phyloP scores from a whole-genome alignment of 2,797 vertebrate genomes.

The Hipposideros larvatus region DNA sequence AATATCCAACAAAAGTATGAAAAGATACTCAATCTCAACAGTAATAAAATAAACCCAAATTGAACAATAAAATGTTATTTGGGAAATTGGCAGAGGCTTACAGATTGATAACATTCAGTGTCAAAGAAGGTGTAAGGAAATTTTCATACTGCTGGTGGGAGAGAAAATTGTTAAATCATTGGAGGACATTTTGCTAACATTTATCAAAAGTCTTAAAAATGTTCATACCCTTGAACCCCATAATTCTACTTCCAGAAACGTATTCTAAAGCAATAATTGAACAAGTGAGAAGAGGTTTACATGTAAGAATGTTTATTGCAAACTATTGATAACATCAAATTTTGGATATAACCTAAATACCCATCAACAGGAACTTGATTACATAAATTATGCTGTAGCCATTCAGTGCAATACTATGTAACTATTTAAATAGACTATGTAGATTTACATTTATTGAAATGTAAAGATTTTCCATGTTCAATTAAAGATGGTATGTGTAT shows the following conservation, averaged over 20 bases:
- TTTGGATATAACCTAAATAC: slow-evolving; percentile 23
- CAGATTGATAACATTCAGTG: slow-evolving; percentile 1
- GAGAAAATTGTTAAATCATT: slow-evolving; percentile 14
- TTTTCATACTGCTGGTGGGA: not conserved
- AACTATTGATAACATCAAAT: slow-evolving; percentile 24
- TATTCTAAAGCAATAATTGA: slow-evolving; percentile 36
- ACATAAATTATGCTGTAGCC: not conserved
- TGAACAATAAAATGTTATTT: slow-evolving; percentile 24
- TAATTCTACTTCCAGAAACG: not conserved
- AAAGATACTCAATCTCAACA: not conserved
- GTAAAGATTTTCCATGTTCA: not conserved
- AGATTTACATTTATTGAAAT: not conserved
- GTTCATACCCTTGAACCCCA: not conserved
- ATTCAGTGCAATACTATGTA: slow-evolving; percentile 35
- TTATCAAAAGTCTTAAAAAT: slow-evolving; percentile 57
- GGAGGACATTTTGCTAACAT: not conserved
- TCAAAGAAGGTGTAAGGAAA: not conserved
- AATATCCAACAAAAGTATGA: not conserved
- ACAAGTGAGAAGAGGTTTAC: slow-evolving; percentile 41
- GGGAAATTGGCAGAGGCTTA: not conserved
- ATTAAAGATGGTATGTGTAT: not conserved
- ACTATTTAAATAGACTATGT: not conserved
- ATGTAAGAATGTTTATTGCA: not conserved
- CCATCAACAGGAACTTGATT: not conserved
- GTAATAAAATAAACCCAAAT: slow-evolving; percentile 29